Percentiles rank a stretch among this genome's conserved stretches.
phyloP scores from a whole-genome alignment of 2,797 vertebrate species.

The Oryzias sinensis region DNA sequence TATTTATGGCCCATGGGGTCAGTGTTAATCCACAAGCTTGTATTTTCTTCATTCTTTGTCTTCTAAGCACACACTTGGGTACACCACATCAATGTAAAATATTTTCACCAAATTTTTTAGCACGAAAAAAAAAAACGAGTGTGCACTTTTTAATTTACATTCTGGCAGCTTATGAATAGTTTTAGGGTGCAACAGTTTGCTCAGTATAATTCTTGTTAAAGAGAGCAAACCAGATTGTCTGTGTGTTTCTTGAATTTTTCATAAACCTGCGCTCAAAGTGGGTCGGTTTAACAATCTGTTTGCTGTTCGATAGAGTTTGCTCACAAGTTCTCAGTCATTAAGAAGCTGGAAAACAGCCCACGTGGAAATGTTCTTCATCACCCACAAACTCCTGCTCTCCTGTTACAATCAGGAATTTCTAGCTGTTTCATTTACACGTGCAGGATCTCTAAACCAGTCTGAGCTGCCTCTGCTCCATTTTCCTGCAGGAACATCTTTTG shows the following conservation, averaged over 20 bases:
- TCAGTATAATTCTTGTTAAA: too few species aligned
- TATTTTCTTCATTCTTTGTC: not conserved
- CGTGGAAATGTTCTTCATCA: constrained; percentile 2
- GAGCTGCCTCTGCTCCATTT: constrained; percentile 10
- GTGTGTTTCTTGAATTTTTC: not conserved
- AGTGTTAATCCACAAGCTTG: not conserved
- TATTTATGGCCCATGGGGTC: constrained; percentile 16
- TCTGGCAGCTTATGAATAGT: too few species aligned
- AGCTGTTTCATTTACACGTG: constrained; percentile 35
- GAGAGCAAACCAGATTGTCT: too few species aligned
- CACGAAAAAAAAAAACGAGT: too few species aligned
- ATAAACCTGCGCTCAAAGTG: constrained; percentile 7
- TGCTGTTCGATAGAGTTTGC: not conserved
- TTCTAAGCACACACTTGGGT: not conserved
- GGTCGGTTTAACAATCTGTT: constrained; percentile 4
- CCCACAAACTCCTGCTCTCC: constrained; percentile 14
- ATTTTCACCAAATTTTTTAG: too few species aligned
- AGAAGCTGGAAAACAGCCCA: constrained; percentile 1
- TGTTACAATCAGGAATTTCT: constrained; percentile 42
- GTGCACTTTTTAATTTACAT: too few species aligned
- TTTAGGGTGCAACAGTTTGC: too few species aligned
- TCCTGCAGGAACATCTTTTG: not conserved
- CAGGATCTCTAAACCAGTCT: constrained; percentile 41
- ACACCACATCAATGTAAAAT: too few species aligned
- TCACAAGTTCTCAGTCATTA: not conserved